Evolutionary conservation across 2,797 vertebrate genomes (phyloP).

Genomic region (Gymnothorax reevesii): DNA sequence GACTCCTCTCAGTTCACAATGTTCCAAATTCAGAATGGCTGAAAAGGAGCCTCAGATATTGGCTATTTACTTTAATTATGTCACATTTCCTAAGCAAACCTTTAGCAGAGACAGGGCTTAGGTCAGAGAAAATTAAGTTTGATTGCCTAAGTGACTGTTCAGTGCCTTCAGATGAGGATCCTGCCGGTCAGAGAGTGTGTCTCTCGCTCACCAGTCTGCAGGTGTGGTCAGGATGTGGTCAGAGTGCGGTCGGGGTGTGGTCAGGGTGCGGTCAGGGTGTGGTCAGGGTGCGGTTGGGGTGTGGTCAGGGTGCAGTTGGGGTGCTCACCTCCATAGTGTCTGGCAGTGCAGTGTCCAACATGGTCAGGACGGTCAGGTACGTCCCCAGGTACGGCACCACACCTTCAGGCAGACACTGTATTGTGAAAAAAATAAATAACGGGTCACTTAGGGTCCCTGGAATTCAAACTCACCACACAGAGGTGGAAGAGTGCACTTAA

Average conservation of each 20-base stretch:
- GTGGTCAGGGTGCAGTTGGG: neutral
- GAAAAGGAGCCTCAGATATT: neutral
- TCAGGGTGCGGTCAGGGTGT: too few relatives aligned
- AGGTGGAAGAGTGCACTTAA: neutral
- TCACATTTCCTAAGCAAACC: neutral
- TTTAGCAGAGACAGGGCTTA: neutral
- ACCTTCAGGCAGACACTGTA: slow-evolving; percentile 61
- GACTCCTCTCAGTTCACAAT: neutral
- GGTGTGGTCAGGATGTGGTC: too few relatives aligned
- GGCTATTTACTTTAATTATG: too few relatives aligned
- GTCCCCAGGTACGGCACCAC: slow-evolving; percentile 87
- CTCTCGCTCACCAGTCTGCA: neutral
- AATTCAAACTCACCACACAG: neutral
- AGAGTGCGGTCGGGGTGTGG: too few relatives aligned
- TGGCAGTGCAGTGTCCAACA: slow-evolving; percentile 86
- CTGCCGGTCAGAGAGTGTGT: neutral
- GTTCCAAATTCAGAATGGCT: neutral
- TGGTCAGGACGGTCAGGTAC: slow-evolving; percentile 86
- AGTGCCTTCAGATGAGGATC: neutral
- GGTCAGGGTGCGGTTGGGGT: too few relatives aligned
- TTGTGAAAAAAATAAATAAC: neutral
- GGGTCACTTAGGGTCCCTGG: neutral
- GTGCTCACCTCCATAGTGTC: slow-evolving; percentile 77
- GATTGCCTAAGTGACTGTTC: neutral
- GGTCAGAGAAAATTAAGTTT: slow-evolving; percentile 4